phyloP scores from a whole-genome alignment of 1,140 invertebrate species.

The Bathynomus jamesi region DNA sequence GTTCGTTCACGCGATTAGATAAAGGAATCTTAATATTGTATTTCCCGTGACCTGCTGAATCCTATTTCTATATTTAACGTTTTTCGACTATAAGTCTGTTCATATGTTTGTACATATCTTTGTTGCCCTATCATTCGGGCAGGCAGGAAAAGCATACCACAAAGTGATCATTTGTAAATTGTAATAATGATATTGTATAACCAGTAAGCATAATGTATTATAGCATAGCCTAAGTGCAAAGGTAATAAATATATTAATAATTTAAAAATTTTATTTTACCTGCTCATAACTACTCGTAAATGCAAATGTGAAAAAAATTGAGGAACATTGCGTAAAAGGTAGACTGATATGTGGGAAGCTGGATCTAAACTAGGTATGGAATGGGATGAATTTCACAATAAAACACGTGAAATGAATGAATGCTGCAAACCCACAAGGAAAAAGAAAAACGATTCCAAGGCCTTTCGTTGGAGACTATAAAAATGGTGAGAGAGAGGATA shows the following conservation, averaged over 20 bases:
- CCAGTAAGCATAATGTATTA: conserved; percentile 36
- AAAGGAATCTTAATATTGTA: not conserved
- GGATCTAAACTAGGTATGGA: no score
- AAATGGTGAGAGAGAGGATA: no score
- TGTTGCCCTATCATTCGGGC: conserved; percentile 30
- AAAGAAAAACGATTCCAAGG: no score
- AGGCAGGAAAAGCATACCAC: conserved; percentile 33
- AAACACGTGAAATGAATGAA: no score
- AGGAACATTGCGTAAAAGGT: no score
- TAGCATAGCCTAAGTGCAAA: conserved; percentile 34
- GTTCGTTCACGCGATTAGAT: not conserved
- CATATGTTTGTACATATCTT: conserved; percentile 36
- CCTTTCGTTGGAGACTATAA: no score
- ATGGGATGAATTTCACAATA: no score
- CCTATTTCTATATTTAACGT: not conserved
- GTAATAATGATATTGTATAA: conserved; percentile 37
- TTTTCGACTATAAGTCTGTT: not conserved
- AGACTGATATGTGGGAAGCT: no score
- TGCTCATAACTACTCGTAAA: no score
- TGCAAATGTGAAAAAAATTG: no score
- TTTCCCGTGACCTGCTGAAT: not conserved
- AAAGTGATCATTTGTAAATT: conserved; percentile 37
- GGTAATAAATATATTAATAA: conserved; percentile 37
- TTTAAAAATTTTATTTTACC: no score
- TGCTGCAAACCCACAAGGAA: no score